Percentiles rank a stretch among this genome's conserved stretches.
phyloP scores from a whole-genome alignment of 2,888 invertebrate species.

The Eilema caniola region DNA sequence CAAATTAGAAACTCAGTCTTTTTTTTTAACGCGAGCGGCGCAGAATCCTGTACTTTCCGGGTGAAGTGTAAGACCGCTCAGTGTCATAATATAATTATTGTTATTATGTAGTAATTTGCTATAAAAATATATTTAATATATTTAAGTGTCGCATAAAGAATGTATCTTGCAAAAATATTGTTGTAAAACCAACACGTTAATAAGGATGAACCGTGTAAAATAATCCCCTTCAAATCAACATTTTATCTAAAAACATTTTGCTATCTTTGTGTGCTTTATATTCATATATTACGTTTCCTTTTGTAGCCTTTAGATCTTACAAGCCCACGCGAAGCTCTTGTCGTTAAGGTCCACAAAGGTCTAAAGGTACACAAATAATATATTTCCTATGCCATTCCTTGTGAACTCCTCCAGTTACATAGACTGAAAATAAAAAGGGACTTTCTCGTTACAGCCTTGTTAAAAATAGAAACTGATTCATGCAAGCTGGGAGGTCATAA shows the following conservation, averaged over 20 bases:
- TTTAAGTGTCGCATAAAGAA: too few relatives aligned
- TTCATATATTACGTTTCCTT: conserved; percentile 9
- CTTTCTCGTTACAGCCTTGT: conserved; percentile 41
- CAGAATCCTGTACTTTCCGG: background rate
- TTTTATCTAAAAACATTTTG: background rate
- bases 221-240: background rate
- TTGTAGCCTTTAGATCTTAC: conserved; percentile 17
- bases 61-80: background rate
- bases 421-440: conserved; percentile 32
- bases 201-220: background rate
- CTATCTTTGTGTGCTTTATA: background rate
- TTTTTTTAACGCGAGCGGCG: background rate
- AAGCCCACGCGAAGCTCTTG: conserved; percentile 11
- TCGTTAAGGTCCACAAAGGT: conserved; percentile 14
- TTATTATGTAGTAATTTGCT: too few relatives aligned
- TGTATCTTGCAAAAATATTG: background rate
- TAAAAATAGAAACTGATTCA: conserved; percentile 56
- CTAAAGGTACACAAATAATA: conserved; percentile 22
- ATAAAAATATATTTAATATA: too few relatives aligned
- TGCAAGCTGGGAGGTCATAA: conserved; percentile 43
- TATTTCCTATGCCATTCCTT: conserved; percentile 10
- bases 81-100: too few relatives aligned
- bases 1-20: too few relatives aligned
- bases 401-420: conserved; percentile 22
- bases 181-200: background rate